Evolutionary conservation across 2,797 vertebrate species (phyloP), one percentile per base, ranked within the genome.

Genomic region (Sitta carolinensis): DNA sequence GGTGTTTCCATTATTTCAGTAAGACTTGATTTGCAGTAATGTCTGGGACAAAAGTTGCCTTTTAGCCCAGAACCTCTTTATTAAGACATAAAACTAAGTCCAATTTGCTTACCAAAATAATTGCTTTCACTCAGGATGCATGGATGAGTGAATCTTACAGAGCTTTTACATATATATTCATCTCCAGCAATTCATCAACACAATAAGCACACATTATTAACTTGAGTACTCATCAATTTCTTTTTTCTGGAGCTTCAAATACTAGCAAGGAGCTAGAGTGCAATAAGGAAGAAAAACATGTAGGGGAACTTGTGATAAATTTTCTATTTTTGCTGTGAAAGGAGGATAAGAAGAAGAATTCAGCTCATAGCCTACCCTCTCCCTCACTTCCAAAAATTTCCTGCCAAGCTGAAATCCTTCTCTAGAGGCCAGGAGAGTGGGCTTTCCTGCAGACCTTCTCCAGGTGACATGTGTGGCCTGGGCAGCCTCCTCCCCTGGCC

Each of bases 121-220:
- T 86, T 89, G 64, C 84, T 91, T 90, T 93, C 81, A 88, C 74
- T 87, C 85, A 91, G 85, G 77, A 58, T 94, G 57, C 87, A 87
- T 51, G 90, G 94, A 86, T 94, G 91, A 96, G 67, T 19, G 17
- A 92, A 80, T 87, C 86, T 96, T 94, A 89, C 90, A 95, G 91
- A 91, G 87, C 52, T 91, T 92, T 95, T 89, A 90, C 77, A 79
- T 84, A 90, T 93, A 91, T 94, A 93, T 93, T 92, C 58, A 94
- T 94, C 83, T 94, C 75, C 67, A 87, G 74, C 90, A 94, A 78
- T 95, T 95, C 96, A 95, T 95, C 93, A 95, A 94, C 94, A 90
- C 91, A 93, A 97, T 94, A 96, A 96, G 77, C 86, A 92, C 21
- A 18, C 84, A 91, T 89, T 96, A 94, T 93, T 97, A 93, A 96